Conservation (phyloP, 1,140 invertebrate genomes). For the Drosophila parvula region DNA sequence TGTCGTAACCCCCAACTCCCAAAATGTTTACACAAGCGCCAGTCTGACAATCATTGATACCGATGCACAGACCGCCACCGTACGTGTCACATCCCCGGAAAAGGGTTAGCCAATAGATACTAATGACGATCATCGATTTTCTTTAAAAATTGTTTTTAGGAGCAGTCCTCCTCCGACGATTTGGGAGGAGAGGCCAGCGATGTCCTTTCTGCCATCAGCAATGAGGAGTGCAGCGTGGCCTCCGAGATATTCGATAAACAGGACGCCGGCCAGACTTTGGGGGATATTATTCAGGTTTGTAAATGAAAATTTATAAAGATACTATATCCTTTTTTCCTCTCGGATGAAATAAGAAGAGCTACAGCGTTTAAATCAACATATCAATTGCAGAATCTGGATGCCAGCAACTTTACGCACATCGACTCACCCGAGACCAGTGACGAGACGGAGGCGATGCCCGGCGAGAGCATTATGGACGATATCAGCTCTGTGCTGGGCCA, state of each 20-base stretch:
- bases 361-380: background rate
- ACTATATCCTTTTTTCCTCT: too few relatives aligned
- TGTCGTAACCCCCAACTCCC: conserved; percentile 71
- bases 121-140: background rate
- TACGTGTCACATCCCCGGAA: conserved; percentile 57
- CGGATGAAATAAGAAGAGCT: background rate
- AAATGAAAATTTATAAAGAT: background rate
- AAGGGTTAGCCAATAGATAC: background rate
- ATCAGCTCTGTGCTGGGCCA: conserved; percentile 89
- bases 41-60: conserved; percentile 87
- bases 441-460: conserved; percentile 88
- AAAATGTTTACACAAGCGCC: conserved; percentile 83
- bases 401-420: conserved; percentile 89
- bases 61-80: conserved; percentile 82
- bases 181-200: conserved; percentile 83
- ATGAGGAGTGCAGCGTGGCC: conserved; percentile 88
- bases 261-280: conserved; percentile 60
- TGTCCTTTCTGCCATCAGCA: conserved; percentile 88
- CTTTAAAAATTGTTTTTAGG: conserved; percentile 40
- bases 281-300: conserved; percentile 79
- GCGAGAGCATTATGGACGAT: conserved; percentile 90
- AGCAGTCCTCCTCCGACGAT: conserved; percentile 79
- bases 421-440: conserved; percentile 92
- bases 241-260: conserved; percentile 87
- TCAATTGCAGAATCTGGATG: conserved; percentile 70